Evolutionary conservation across 1,140 invertebrate species (phyloP).

Genomic region (Pteromalus puparum): DNA sequence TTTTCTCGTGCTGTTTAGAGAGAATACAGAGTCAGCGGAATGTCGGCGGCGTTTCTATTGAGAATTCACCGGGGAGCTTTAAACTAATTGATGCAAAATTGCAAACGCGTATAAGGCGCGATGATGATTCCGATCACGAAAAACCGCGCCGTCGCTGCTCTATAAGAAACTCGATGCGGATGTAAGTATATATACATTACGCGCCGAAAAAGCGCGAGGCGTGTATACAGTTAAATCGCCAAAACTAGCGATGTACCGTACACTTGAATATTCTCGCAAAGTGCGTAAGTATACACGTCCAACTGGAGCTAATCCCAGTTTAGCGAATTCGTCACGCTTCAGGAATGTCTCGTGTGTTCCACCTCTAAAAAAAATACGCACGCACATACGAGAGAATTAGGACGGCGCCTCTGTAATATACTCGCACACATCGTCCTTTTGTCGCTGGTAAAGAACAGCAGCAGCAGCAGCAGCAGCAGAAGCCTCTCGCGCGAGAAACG

Average conservation of each 20-base stretch:
- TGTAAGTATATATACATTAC: no score
- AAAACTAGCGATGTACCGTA: no score
- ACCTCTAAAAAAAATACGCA: neutral
- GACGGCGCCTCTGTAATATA: neutral
- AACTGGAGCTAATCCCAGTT: neutral
- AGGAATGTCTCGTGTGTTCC: neutral
- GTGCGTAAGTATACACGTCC: neutral
- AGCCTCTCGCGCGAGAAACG: neutral
- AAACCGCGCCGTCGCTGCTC: no score
- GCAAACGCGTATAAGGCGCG: no score
- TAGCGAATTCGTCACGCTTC: conserved; percentile 4
- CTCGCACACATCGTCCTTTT: neutral
- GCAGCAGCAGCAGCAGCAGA: neutral
- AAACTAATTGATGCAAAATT: neutral
- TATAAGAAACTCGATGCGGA: no score
- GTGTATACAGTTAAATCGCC: no score
- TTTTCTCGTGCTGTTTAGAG: neutral
- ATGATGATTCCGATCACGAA: neutral
- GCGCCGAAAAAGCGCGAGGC: no score
- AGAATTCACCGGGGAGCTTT: neutral
- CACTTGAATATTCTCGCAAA: no score
- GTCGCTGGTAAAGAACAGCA: neutral
- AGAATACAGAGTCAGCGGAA: neutral
- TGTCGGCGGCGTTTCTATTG: neutral
- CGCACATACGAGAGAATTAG: conserved; percentile 9